phyloP scores from a whole-genome alignment of 2,888 invertebrate species.

The Macrophya annulata region DNA sequence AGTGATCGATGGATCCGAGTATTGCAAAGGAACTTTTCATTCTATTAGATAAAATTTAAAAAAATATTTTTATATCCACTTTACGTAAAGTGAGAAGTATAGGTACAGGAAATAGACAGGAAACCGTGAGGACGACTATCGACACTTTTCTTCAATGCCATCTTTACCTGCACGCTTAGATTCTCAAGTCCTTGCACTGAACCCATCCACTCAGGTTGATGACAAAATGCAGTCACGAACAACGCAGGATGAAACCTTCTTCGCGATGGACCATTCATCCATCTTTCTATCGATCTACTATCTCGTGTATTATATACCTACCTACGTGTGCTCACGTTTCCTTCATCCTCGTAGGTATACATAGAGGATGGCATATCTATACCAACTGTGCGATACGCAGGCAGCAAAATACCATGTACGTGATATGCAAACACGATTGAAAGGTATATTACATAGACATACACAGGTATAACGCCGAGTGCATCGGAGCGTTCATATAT shows the following conservation, averaged over 20 bases:
- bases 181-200: conserved; percentile 11
- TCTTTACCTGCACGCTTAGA: conserved; percentile 16
- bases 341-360: background rate
- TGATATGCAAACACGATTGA: conserved; percentile 45
- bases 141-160: conserved; percentile 38
- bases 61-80: background rate
- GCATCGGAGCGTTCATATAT: conserved; percentile 20
- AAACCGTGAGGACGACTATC: conserved; percentile 14
- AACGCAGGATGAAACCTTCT: conserved; percentile 10
- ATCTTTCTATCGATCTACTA: conserved; percentile 22
- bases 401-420: conserved; percentile 36
- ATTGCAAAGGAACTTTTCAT: background rate
- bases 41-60: background rate
- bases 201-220: conserved; percentile 34
- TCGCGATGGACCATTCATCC: conserved; percentile 34
- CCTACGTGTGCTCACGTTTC: background rate
- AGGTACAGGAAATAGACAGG: background rate
- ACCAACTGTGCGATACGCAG: conserved; percentile 32
- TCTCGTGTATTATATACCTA: background rate
- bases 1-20: background rate
- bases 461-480: conserved; percentile 7
- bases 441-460: conserved; percentile 1
- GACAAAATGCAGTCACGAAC: conserved; percentile 39
- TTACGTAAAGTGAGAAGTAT: background rate
- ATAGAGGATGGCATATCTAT: background rate